A percentile compares a stretch with the other conserved stretches of the same genome.
These are phyloP conservation scores for Crocodylus rhombifer DNA, from an alignment of 2,797 vertebrate species.

Conservation along the genomic window DNA sequence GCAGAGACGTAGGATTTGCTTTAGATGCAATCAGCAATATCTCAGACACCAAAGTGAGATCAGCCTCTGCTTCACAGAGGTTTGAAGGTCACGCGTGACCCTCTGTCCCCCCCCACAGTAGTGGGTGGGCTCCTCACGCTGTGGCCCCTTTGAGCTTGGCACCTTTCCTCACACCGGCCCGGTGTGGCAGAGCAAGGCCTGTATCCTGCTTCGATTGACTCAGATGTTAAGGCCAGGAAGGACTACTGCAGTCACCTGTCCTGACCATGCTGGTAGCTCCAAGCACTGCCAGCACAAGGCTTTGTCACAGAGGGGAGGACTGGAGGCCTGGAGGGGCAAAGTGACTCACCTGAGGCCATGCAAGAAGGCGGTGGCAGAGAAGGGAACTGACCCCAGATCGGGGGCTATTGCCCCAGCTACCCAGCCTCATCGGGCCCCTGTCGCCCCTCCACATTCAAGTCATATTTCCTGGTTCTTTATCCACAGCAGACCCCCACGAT, in stretches of 20 bases:
- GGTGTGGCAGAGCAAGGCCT: not conserved
- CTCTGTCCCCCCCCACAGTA: too few relatives aligned
- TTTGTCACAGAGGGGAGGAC: not conserved
- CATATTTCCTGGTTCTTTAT: not conserved
- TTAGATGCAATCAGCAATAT: not conserved
- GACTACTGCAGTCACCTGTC: not conserved
- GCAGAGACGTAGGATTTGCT: not conserved
- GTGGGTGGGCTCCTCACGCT: not conserved
- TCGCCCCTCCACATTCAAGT: not conserved
- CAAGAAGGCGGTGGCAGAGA: not conserved
- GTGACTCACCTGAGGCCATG: not conserved
- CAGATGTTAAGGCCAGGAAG: not conserved
- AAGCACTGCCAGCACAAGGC: not conserved
- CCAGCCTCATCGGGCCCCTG: not conserved
- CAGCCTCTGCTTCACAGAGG: not conserved
- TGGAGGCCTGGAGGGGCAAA: not conserved
- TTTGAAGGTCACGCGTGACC: not conserved
- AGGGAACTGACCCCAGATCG: not conserved
- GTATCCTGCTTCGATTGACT: not conserved
- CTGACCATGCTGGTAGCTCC: not conserved
- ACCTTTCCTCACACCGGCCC: not conserved
- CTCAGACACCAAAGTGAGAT: not conserved
- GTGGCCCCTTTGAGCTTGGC: not conserved
- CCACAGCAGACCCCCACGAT: rapidly evolving
- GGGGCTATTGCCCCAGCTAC: not conserved